These are phyloP conservation scores for Epinephelus cyanopodus DNA, from an alignment of 2,113 vertebrate species.

Conservation along the genomic window DNA sequence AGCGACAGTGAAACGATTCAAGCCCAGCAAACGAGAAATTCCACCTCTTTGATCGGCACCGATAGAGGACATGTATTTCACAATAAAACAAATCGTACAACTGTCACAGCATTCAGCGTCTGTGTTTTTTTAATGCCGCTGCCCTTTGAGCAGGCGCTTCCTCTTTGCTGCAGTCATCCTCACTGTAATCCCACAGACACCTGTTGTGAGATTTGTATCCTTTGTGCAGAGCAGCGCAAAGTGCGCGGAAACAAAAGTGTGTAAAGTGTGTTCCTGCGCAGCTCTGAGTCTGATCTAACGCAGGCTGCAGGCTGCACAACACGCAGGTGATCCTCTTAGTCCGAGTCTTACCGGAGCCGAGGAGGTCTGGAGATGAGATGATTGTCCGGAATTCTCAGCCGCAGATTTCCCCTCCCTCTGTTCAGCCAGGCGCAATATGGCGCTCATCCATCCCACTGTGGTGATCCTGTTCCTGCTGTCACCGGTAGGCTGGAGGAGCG, in stretches of 20 bases:
- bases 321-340: neutral
- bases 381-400: neutral
- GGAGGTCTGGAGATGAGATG: slow-evolving; percentile 27
- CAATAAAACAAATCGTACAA: neutral
- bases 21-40: slow-evolving; percentile 27
- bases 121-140: neutral
- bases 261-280: slow-evolving; percentile 4
- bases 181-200: slow-evolving; percentile 78
- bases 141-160: neutral
- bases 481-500: slow-evolving; percentile 1
- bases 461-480: slow-evolving; percentile 7
- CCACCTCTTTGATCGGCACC: slow-evolving; percentile 2
- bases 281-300: neutral
- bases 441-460: slow-evolving; percentile 49
- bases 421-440: slow-evolving; percentile 79
- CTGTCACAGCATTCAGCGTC: neutral
- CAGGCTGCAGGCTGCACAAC: neutral
- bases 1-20: neutral
- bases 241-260: slow-evolving; percentile 35
- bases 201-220: slow-evolving; percentile 79
- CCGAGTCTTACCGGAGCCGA: slow-evolving; percentile 66
- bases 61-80: neutral
- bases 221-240: slow-evolving; percentile 49
- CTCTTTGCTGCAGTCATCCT: slow-evolving; percentile 31
- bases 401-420: slow-evolving; percentile 62